Evolutionary conservation across 2,113 vertebrate genomes (phyloP).

Genomic region (Laticauda colubrina): DNA sequence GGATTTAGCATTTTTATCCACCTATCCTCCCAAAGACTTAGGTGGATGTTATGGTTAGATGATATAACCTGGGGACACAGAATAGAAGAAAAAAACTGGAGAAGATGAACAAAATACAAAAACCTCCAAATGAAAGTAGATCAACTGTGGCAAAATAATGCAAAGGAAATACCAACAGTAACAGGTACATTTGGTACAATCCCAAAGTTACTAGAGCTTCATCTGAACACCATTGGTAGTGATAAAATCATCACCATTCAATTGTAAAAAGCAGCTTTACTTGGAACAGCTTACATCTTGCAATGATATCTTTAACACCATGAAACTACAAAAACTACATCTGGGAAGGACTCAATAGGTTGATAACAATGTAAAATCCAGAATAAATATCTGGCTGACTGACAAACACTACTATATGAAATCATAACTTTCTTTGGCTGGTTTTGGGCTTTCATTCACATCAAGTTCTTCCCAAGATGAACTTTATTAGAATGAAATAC

Average conservation of each 20-base stretch:
- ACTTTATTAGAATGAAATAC: no score
- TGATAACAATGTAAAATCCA: neutral
- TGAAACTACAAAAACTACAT: neutral
- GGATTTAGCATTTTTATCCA: neutral
- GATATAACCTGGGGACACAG: neutral
- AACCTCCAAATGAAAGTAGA: neutral
- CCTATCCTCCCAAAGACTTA: neutral
- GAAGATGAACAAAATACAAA: neutral
- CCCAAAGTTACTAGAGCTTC: neutral
- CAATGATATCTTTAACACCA: neutral
- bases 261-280: neutral
- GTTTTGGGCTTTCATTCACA: no score
- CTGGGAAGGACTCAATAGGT: neutral
- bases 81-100: neutral
- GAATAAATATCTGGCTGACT: neutral
- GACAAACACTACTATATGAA: no score
- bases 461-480: no score
- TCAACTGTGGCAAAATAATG: neutral
- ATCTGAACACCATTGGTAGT: neutral
- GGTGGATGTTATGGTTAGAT: no score
- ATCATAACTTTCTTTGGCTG: no score
- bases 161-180: neutral
- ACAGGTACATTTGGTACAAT: neutral
- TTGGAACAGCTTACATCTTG: neutral
- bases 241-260: neutral